Conservation (phyloP, 2,888 invertebrate species). For the Bugulina stolonifera region DNA sequence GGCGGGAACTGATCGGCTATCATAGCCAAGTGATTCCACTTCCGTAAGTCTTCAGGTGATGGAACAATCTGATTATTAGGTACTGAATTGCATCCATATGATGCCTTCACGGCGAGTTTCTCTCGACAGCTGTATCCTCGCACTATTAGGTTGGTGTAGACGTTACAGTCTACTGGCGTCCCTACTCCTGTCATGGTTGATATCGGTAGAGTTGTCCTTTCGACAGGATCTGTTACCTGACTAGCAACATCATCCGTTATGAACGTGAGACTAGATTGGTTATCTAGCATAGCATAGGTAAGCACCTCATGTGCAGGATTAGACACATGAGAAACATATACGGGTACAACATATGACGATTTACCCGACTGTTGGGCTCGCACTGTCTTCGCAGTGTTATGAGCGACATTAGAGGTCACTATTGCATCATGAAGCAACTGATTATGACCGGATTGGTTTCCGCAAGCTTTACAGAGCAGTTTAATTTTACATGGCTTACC, state of each 20-base stretch:
- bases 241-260: not conserved
- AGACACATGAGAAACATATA: not conserved
- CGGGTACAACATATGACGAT: no score
- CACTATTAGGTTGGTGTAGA: not conserved
- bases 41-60: not conserved
- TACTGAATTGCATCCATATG: not conserved
- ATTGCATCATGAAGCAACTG: not conserved
- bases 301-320: no score
- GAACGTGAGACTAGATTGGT: not conserved
- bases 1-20: not conserved
- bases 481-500: not conserved
- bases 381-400: no score
- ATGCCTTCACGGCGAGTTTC: not conserved
- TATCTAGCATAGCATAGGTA: not conserved
- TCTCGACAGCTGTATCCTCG: not conserved
- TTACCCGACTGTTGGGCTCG: no score
- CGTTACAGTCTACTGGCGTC: not conserved
- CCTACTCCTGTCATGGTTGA: not conserved
- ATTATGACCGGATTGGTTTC: not conserved
- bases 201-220: not conserved
- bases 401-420: no score
- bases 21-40: not conserved
- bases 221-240: not conserved
- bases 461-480: no score
- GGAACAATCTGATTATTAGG: not conserved